Evolutionary conservation across 2,888 invertebrate genomes (phyloP).

Genomic region (Globia sparganii): DNA sequence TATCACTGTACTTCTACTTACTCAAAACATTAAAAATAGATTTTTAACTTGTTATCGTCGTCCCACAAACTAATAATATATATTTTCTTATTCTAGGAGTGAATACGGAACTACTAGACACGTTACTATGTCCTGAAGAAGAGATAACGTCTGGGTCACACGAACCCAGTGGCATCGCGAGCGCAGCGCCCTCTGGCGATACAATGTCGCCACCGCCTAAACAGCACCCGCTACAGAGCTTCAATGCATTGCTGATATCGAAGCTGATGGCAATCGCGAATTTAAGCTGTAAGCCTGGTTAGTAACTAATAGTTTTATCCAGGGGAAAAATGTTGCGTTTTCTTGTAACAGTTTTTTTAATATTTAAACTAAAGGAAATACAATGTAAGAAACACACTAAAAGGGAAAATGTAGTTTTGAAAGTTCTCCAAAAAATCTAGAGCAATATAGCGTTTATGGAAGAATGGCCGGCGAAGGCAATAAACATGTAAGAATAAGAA

Average conservation of each 20-base stretch:
- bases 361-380: neutral
- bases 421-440: neutral
- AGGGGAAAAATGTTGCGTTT: neutral
- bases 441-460: neutral
- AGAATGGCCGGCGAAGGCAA: neutral
- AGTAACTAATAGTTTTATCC: conserved; percentile 74
- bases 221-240: conserved; percentile 89
- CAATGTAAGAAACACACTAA: neutral
- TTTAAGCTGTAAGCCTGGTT: conserved; percentile 96
- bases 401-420: neutral
- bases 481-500: neutral
- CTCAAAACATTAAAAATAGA: neutral
- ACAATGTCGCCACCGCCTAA: conserved; percentile 71
- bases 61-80: neutral
- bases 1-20: neutral
- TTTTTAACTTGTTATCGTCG: neutral
- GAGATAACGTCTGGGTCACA: conserved; percentile 66
- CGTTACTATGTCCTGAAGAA: conserved; percentile 92
- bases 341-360: neutral
- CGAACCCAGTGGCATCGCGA: conserved; percentile 39
- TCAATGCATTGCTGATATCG: conserved; percentile 95
- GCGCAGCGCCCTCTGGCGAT: conserved; percentile 69
- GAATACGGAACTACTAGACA: conserved; percentile 94
- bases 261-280: conserved; percentile 95
- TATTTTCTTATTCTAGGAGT: conserved; percentile 91